Percentiles rank a stretch among this genome's conserved stretches.
These are phyloP conservation scores for Catharus ustulatus DNA, from an alignment of 2,797 vertebrate species.

Conservation along the genomic window DNA sequence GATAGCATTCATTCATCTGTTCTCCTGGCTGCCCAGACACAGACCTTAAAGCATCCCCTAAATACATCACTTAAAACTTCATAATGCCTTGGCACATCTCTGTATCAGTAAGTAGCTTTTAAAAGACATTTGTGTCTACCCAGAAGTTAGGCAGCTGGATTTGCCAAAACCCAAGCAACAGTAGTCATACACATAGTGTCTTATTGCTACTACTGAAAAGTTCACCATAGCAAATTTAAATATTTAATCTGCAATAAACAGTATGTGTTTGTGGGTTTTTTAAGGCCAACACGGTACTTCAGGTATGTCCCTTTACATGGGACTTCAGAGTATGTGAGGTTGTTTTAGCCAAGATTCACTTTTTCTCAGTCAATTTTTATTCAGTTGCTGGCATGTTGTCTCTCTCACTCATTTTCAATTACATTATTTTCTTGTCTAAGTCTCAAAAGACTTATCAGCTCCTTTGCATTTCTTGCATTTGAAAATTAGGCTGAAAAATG, in stretches of 20 bases:
- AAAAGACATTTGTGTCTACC: neutral
- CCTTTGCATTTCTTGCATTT: neutral
- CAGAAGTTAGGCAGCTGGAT: neutral
- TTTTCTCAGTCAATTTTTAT: neutral
- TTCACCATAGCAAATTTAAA: neutral
- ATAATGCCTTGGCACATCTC: neutral
- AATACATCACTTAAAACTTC: neutral
- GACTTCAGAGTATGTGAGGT: neutral
- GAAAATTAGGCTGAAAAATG: neutral
- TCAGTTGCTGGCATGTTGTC: neutral
- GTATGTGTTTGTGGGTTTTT: fast-evolving
- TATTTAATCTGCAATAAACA: neutral
- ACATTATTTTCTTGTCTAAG: neutral
- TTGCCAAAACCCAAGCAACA: neutral
- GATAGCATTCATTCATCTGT: neutral
- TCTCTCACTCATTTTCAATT: neutral
- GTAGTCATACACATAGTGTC: neutral
- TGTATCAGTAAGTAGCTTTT: neutral
- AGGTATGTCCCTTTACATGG: neutral
- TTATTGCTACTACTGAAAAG: neutral
- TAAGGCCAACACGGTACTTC: neutral
- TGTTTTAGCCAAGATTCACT: neutral
- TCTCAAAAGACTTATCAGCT: neutral
- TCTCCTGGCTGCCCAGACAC: neutral
- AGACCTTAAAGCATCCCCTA: neutral